Conservation (phyloP, 2,113 vertebrate species). For the Chloropsis hardwickii region DNA sequence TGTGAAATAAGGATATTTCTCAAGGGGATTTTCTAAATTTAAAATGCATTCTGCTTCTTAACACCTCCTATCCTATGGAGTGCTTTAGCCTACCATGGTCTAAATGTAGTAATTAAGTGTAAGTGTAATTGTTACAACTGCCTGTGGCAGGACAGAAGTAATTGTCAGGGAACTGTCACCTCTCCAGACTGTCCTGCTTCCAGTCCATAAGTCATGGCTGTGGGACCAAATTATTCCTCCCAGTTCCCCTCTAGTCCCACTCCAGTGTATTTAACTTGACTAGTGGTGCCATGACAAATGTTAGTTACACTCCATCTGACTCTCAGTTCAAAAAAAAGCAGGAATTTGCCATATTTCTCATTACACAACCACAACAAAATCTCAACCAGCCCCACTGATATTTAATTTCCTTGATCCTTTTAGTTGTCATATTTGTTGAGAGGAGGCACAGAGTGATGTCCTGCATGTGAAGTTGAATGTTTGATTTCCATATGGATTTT, state of each 20-base stretch:
- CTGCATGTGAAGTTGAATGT: neutral
- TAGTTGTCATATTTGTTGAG: neutral
- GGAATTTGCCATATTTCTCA: neutral
- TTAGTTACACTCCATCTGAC: neutral
- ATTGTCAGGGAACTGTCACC: neutral
- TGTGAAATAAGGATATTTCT: conserved; percentile 65
- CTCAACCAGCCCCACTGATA: neutral
- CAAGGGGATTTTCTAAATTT: conserved; percentile 63
- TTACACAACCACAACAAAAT: neutral
- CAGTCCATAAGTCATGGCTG: neutral
- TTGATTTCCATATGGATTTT: neutral
- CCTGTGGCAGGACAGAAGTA: neutral
- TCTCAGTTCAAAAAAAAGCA: neutral
- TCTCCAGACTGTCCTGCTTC: neutral
- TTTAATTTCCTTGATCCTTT: neutral
- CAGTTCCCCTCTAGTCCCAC: neutral
- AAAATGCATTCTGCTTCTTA: conserved; percentile 42
- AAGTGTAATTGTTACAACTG: conserved; percentile 42
- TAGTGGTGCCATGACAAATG: neutral
- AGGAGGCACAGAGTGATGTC: neutral
- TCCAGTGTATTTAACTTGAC: neutral
- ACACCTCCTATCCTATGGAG: conserved; percentile 3
- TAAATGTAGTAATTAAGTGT: conserved; percentile 42
- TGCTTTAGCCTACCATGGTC: conserved; percentile 1
- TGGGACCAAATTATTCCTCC: neutral